Evolutionary conservation across 2,888 invertebrate genomes (phyloP), one percentile per base, ranked within the genome.

Genomic region (Hirtodrosophila histrioides): DNA sequence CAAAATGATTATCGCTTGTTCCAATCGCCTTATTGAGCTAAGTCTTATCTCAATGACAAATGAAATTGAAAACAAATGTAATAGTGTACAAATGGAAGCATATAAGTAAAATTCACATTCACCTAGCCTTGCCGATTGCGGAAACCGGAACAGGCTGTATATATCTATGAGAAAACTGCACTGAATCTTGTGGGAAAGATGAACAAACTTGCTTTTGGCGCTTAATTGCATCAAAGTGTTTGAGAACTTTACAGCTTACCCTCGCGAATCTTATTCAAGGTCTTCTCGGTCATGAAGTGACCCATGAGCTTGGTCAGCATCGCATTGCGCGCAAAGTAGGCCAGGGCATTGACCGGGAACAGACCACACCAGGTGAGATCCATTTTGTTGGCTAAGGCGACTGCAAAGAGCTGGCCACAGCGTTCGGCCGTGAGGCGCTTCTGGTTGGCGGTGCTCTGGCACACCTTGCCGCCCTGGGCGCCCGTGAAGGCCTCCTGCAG

Each of bases 281-380:
- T 82, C 12, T 75, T 84, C 45, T 78, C 75, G 8, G 80, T 79
- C 77, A 90, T 76, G 4, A 83, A 65, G 0, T 86, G 75, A 1
- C 46, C 70, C 4, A 90, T 3, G 7, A 88, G 66, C 33, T 78
- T 75, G 9, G 67, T 57, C 0, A 89, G 68, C 1, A 79, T 90
- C 0, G 95, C 94, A 69, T 93, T 93, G 82, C 94, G 95, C 9
- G 92, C 89, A 3, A 94, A 67, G 88, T 95, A 95, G 2, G 93
- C 88, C 35, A 94, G 69, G 0, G 93, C 88, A 41, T 95, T 92
- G 0, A 94, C 88, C 0, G 95, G 95, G 66, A 94, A 94, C 3
- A 93, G 76, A 1, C 93, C 93, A 74, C 95, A 94, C 96, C 96
- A 97, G 0, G 94, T 93, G 90, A 96, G 94, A 43, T 89, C 85